Evolutionary conservation across 1,140 invertebrate genomes (phyloP), one percentile per base, ranked within the genome.

Genomic region (Drosophila mayri): DNA sequence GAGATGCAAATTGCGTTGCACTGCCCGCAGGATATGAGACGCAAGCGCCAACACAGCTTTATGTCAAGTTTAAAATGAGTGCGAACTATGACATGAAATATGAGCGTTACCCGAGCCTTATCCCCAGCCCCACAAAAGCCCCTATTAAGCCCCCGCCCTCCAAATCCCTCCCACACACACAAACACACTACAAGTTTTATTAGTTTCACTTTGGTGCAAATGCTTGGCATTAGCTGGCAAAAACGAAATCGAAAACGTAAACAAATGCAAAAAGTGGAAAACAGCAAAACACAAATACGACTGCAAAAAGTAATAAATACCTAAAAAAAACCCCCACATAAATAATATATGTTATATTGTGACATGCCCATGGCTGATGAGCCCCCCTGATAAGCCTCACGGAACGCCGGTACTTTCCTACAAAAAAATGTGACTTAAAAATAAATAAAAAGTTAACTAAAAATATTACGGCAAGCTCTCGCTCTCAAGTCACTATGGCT

Each of bases 1-100:
- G 76, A 71, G 77, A 90, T 90, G 86, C 86, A 90, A 90, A 90
- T 90, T 90, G 85, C 81, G 81, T 90, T 90, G 81, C 85, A 90
- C 67, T 65, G 35, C 57, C 81, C 85, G 28, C 32, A 54, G 54
- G 81, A 82, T 55, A 85, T 81, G 77, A 81, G 85, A 75, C 77
- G 84, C 83, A 84, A 80, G 72, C 85, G 84, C 83, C 82, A 80
- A 64, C 68, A 61, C 72, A 76, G 73, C 54, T 88, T 82, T 79
- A 87, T 79, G 83, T 83, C 79, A 87, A 82, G 76, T 80, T 73
- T 80, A 87, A 88, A 88, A 83, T 77, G 80, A 87, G 80, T 88
- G 85, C 85, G 85, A 88, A 90, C 85, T 88, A 85, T 88, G 85
- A 90, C 85, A 90, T 90, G 85, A 72, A 85, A 90, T 81, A 81